phyloP scores from a whole-genome alignment of 2,113 vertebrate species.

The Chlorocebus sabaeus region DNA sequence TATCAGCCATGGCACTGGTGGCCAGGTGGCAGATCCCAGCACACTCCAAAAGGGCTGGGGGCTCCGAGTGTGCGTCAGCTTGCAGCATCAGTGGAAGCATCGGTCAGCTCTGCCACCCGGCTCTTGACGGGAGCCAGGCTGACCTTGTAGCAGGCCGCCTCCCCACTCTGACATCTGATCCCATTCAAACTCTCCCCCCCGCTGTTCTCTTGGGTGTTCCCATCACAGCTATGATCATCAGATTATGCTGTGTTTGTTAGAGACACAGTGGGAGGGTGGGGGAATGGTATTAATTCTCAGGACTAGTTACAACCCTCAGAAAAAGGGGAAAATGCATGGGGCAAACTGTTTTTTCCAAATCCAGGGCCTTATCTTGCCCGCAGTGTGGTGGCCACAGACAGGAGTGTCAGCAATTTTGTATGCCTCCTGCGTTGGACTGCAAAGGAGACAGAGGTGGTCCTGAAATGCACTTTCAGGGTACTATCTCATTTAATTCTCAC shows the following conservation, averaged over 20 bases:
- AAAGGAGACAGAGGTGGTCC: neutral
- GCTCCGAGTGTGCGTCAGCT: rapidly evolving
- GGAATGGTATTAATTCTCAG: neutral
- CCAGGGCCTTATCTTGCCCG: neutral
- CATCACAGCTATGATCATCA: neutral
- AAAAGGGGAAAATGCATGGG: neutral
- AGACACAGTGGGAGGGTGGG: rapidly evolving
- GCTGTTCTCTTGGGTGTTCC: neutral
- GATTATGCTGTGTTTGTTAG: neutral
- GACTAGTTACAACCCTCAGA: neutral
- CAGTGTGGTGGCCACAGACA: neutral
- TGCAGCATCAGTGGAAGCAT: neutral
- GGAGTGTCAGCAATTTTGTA: neutral
- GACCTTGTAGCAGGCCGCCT: too few species aligned
- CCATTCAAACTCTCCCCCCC: neutral
- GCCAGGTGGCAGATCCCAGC: neutral
- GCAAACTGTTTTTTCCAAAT: neutral
- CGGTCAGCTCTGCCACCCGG: neutral
- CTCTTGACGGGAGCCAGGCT: too few species aligned
- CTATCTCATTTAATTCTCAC: neutral
- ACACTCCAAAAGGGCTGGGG: rapidly evolving
- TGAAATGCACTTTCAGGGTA: neutral
- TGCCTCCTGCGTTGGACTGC: neutral
- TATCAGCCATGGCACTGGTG: neutral
- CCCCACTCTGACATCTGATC: rapidly evolving